These are phyloP conservation scores for Esox lucius DNA, from an alignment of 2,797 vertebrate genomes.

Conservation along the genomic window DNA sequence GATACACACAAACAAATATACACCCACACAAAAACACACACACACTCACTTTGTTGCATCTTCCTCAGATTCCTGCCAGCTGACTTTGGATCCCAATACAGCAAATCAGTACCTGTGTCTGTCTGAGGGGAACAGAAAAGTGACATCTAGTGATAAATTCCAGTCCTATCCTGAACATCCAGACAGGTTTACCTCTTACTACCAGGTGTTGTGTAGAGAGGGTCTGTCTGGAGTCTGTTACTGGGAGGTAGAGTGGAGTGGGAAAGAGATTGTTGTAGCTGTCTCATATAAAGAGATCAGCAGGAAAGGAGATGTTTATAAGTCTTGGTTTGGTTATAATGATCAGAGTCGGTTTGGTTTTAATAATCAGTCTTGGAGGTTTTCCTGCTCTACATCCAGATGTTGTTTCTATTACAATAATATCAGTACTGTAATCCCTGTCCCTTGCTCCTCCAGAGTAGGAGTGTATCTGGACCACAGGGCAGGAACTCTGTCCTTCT, in stretches of 20 bases:
- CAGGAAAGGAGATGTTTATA: background rate
- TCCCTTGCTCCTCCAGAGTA: background rate
- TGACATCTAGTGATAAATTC: background rate
- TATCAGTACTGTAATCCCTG: background rate
- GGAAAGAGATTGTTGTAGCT: background rate
- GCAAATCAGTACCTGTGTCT: background rate
- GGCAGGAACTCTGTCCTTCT: constrained; percentile 5
- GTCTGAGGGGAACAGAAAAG: constrained; percentile 2
- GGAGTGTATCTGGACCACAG: background rate
- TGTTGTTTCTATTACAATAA: background rate
- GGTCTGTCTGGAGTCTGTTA: background rate
- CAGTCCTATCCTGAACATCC: background rate
- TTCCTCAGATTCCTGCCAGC: background rate
- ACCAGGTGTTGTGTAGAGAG: background rate
- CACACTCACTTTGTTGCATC: background rate
- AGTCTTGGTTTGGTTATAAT: background rate
- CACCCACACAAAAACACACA: background rate
- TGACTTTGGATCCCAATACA: background rate
- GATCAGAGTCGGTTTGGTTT: background rate
- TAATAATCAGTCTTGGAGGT: background rate
- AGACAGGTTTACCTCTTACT: background rate
- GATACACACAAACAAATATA: background rate
- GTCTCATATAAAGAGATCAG: background rate
- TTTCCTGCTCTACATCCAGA: background rate
- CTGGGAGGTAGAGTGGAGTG: background rate